Conservation (phyloP, 2,113 vertebrate species). For the Tychaedon coryphoeus region DNA sequence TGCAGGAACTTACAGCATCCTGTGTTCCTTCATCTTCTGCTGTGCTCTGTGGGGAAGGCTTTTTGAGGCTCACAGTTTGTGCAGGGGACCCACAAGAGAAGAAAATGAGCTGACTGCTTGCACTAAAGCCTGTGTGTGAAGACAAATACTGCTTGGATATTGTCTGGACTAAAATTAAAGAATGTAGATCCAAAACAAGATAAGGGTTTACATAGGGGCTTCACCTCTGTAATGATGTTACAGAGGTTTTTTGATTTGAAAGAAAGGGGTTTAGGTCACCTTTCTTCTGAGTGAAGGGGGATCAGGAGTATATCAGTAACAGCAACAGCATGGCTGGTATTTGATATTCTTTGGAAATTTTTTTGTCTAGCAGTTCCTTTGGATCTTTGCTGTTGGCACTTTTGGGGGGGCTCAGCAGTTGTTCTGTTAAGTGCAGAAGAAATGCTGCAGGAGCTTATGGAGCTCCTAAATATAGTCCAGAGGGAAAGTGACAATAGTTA, state of each 20-base stretch:
- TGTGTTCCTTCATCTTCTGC: background rate
- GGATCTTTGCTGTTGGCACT: background rate
- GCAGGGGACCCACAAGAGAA: background rate
- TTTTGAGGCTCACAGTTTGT: background rate
- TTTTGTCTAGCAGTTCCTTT: background rate
- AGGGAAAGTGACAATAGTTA: background rate
- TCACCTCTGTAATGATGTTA: background rate
- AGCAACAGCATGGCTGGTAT: background rate
- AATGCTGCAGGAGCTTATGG: background rate
- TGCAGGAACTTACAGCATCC: background rate
- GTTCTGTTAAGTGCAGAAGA: background rate
- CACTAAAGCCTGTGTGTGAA: background rate
- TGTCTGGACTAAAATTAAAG: background rate
- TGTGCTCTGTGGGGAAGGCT: background rate
- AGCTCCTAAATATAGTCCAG: background rate
- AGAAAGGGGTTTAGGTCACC: background rate
- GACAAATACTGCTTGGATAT: background rate
- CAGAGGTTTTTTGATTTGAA: background rate
- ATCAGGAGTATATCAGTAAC: background rate
- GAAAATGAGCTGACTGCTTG: rapidly evolving
- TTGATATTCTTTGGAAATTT: background rate
- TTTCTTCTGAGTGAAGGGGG: background rate
- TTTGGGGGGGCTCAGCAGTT: background rate
- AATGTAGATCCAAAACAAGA: background rate
- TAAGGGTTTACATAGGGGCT: background rate